Base-by-base conservation (phyloP, 2,113 vertebrate genomes). In the Cyphomyrus discorhynchus region DNA sequence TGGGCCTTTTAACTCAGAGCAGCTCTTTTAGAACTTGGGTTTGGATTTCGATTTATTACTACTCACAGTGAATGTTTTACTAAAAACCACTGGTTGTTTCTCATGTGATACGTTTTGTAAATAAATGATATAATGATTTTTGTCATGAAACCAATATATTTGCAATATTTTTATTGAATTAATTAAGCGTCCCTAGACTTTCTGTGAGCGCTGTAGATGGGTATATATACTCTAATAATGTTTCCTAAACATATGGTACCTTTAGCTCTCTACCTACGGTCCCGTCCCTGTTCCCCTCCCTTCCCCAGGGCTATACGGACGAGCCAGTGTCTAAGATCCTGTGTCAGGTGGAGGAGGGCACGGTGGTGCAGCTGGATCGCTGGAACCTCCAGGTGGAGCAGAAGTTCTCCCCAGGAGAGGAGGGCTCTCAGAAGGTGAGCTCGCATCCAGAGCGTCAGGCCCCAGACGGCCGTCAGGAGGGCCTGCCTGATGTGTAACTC, bases 301-400 rank as follows among this genome's bases (percentile, higher is more conserved):
- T 39, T 17, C 70, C 5, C 21, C 94, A 99, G 98, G 98, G 98
- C 90, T 99, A 99, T 93, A 99, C 98, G 0, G 98, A 99, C 3
- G 98, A 99, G 93, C 98, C 98, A 0, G 97, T 99, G 90, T 98
- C 98, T 53, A 99, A 99, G 95, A 97, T 99, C 90, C 93, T 99
- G n/a, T 98, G 98, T 0, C 98, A 99, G 0, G 98, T 99, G 66
- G 98, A 99, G 94, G 98, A 99, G 52, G 98, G 98, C 0, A 96
- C 97, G 0, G 97, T 99, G 90, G 98, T 99, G 89, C 98, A 99
- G 96, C 96, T 99, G 0, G 98, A 99, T 93, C 95, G 98, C 91
- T 99, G 98, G 98, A 98, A 99, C 94, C 97, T 99, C 10, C 95
- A 92, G 0, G 97, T 97, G 0, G 97, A 98, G 92, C 96, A 96